Evolutionary conservation across 2,888 invertebrate species (phyloP), one percentile per base, ranked within the genome.

Genomic region (Harpalus rubripes): DNA sequence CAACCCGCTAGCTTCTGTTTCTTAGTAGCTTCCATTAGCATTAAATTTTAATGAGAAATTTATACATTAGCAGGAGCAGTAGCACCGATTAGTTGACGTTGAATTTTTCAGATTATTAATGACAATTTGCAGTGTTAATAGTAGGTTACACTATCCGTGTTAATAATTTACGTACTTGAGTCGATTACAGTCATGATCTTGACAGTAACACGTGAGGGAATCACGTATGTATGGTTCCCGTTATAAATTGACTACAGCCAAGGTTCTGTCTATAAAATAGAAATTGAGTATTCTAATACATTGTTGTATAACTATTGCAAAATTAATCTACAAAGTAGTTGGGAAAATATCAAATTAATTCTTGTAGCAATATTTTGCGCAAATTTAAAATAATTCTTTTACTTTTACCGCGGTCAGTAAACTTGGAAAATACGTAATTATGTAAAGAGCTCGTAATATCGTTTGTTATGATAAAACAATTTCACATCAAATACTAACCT

Each of bases 121-220:
- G 68, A 72, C 41, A 72, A 72, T 72, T 63, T 72, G 41, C 39
- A 15, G 68, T 16, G 68, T 72, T 72, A 72, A 72, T 39, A 41
- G 41, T 41, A 72, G 68, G 39, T 72, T 6, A 72, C 41, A 39
- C 41, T 72, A 12, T 63, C 59, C 59, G 59, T 26, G 63, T 63
- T 26, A 72, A 72, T 72, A 72, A 72, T 72, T 72, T 41, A 72
- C 41, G 68, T 72, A 39, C 41, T 72, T 72, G 68, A 39, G 41
- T 72, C 68, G 41, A 72, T 72, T 72, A 72, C 18, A 72, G 16
- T 5, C 41, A 41, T 39, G 68, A 32, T 39, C 41, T 72, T 72
- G 68, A 72, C 68, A 18, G 10, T 10, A 18, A 41, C 63, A 63
- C 0, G 41, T 41, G 44, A 52, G 44, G 6, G 12, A 8, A 52